These are phyloP conservation scores for Rhinichthys klamathensis DNA, from an alignment of 2,113 vertebrate species.

Conservation along the genomic window DNA sequence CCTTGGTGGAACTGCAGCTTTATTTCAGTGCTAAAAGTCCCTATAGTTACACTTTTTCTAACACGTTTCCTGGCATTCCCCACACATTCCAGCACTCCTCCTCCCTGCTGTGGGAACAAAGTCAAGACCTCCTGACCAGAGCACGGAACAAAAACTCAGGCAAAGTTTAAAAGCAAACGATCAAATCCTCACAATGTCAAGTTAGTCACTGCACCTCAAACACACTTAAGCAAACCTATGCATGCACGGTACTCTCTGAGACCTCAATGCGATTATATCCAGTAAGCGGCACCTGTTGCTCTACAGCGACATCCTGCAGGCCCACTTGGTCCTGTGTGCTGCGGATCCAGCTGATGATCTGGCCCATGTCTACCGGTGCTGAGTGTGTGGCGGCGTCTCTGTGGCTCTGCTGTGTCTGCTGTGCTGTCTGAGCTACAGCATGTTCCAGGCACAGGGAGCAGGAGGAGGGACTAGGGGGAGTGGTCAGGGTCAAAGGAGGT, in stretches of 20 bases:
- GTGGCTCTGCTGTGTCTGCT: conserved; percentile 53
- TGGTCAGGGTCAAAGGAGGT: conserved; percentile 7
- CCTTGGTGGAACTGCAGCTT: not conserved
- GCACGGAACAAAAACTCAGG: conserved; percentile 1
- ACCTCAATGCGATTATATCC: conserved; percentile 32
- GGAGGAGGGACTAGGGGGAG: conserved; percentile 34
- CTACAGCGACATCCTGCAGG: conserved; percentile 72
- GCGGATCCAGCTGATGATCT: conserved; percentile 76
- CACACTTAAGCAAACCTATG: conserved; percentile 15
- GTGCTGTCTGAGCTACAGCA: conserved; percentile 64
- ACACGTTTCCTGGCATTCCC: conserved; percentile 36
- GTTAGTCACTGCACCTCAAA: not conserved
- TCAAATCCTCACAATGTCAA: not conserved
- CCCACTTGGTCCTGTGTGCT: conserved; percentile 63
- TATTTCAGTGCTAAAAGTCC: not conserved
- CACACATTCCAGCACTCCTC: conserved; percentile 53
- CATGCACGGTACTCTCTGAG: conserved; percentile 18
- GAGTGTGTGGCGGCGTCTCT: conserved; percentile 30
- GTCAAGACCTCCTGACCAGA: conserved; percentile 41
- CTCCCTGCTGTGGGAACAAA: conserved; percentile 20
- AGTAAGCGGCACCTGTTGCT: conserved; percentile 72
- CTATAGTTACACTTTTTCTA: not conserved
- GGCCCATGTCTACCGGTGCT: conserved; percentile 71
- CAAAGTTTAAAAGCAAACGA: not conserved
- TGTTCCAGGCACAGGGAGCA: conserved; percentile 61